Evolutionary conservation across 2,113 vertebrate genomes (phyloP).

Genomic region (Mellivora capensis): DNA sequence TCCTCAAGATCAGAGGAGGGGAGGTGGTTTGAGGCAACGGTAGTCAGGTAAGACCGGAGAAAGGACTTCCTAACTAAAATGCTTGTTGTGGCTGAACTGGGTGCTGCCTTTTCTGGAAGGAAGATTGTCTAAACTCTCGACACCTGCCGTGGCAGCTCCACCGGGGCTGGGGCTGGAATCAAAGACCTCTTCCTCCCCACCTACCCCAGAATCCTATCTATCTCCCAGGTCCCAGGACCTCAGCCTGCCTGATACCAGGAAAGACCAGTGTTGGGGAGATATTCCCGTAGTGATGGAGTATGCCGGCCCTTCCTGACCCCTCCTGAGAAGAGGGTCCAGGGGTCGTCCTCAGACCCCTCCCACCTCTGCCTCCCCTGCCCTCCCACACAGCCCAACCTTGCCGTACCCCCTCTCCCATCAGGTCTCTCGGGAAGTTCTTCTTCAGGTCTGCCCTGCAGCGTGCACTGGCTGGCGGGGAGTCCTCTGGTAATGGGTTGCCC

Average conservation of each 20-base stretch:
- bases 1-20: background rate
- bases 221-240: background rate
- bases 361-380: background rate
- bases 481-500: background rate
- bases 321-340: background rate
- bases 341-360: too few species aligned
- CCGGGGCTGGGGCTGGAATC: background rate
- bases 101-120: background rate
- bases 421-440: background rate
- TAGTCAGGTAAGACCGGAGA: background rate
- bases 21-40: background rate
- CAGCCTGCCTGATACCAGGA: background rate
- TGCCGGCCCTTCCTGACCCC: background rate
- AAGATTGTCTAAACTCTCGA: background rate
- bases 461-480: background rate
- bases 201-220: background rate
- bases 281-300: background rate
- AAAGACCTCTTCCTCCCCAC: background rate
- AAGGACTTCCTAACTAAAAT: background rate
- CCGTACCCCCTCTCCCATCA: background rate
- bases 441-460: background rate
- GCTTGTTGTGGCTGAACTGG: background rate
- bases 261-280: background rate
- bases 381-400: too few species aligned
- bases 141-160: fast-evolving